phyloP scores from a whole-genome alignment of 2,888 invertebrate species.

The Parnassius orleans region DNA sequence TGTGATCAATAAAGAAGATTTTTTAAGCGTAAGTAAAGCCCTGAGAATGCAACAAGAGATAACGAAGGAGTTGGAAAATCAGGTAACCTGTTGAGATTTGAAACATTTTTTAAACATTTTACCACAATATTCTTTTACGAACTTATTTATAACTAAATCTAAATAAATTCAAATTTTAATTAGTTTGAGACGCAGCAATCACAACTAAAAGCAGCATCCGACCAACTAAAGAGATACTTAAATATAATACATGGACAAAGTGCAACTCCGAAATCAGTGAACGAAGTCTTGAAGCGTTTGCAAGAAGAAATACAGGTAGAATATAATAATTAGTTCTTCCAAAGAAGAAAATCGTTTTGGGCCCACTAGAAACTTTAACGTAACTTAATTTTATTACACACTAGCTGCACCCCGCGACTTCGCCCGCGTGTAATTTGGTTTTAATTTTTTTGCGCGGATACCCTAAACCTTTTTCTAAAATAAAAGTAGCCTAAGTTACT shows the following conservation, averaged over 20 bases:
- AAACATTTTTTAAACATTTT: no score
- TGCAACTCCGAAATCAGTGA: slow-evolving; percentile 75
- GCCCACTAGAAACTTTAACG: no score
- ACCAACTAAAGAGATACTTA: slow-evolving; percentile 85
- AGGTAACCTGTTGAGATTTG: slow-evolving; percentile 44
- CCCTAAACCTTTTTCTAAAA: no score
- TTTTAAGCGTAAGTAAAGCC: slow-evolving; percentile 77
- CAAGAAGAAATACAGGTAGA: slow-evolving; percentile 87
- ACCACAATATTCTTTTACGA: neutral
- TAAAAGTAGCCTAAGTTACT: no score
- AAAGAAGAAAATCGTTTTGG: no score
- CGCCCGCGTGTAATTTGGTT: no score
- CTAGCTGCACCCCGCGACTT: no score
- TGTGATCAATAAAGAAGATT: slow-evolving; percentile 83
- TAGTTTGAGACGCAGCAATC: slow-evolving; percentile 71
- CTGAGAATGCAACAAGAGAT: slow-evolving; percentile 78
- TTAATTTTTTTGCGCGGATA: no score
- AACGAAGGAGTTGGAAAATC: slow-evolving; percentile 68
- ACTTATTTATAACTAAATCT: neutral
- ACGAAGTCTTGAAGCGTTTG: slow-evolving; percentile 85
- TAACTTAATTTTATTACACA: no score
- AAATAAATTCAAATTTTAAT: neutral
- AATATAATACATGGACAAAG: slow-evolving; percentile 76
- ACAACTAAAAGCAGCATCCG: slow-evolving; percentile 68
- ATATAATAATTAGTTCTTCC: slow-evolving; percentile 6